A percentile compares a stretch with the other conserved stretches of the same genome.
Evolutionary conservation across 2,797 vertebrate species (phyloP).

Genomic region (Macropus fuliginosus): DNA sequence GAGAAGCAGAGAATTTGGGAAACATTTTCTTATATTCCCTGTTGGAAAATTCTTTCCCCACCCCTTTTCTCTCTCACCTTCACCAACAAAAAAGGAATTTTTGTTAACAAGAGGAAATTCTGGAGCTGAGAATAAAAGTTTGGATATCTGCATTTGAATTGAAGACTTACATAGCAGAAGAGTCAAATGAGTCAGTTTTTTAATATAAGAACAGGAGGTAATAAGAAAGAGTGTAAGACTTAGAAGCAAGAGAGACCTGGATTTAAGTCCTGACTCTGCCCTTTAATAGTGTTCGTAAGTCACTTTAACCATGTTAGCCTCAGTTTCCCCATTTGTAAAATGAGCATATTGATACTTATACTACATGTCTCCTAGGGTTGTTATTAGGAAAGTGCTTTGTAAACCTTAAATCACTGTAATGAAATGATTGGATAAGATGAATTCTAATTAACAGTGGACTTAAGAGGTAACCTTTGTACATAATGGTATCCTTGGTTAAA

Average conservation of each 20-base stretch:
- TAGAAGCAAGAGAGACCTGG: background rate
- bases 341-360: background rate
- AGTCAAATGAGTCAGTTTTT: background rate
- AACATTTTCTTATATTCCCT: background rate
- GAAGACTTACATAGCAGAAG: background rate
- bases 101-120: background rate
- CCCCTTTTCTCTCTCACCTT: background rate
- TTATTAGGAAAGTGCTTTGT: background rate
- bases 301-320: background rate
- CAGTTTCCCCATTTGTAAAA: background rate
- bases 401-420: background rate
- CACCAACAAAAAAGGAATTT: background rate
- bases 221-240: background rate
- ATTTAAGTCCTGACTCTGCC: background rate
- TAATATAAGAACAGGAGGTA: background rate
- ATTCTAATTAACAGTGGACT: background rate
- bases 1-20: background rate
- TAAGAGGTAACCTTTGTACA: background rate
- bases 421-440: background rate
- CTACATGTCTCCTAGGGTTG: background rate
- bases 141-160: background rate
- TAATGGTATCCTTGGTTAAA: background rate
- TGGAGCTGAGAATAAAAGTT: background rate
- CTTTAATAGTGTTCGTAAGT: background rate
- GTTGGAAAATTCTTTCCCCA: background rate